Evolutionary conservation across 2,113 vertebrate genomes (phyloP), one percentile per base, ranked within the genome.

Genomic region (Alectura lathami): DNA sequence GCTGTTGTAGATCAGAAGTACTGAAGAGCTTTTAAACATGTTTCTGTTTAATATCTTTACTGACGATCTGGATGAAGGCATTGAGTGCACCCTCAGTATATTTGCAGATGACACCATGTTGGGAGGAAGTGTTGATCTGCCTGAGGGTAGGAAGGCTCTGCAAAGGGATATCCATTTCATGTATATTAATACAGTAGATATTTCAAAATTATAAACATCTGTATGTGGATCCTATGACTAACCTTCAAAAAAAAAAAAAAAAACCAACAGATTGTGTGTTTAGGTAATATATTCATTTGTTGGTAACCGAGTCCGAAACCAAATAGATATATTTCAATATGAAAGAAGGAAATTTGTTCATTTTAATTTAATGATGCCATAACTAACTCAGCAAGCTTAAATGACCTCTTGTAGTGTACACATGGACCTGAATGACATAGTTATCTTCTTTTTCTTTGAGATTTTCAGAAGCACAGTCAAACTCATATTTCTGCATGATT

Each of bases 1-100:
- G 3, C 32, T 76, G 17, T 4, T 5, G 30, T 51, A 34, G 17
- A 27, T 62, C 10, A 57, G 45, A 16, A 0, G 0, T 22, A 11
- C 22, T 34, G 11, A 50, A 67, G n/a, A 93, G 34, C 17, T 63
- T 91, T 80, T 26, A 22, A 68, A 60, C 18, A 3, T 63, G 2
- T 79, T 91, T 48, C 56, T 26, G 20, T 9, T 10, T 32, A 47
- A 4, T n/a, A n/a, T n/a, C n/a, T n/a, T n/a, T n/a, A n/a, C n/a
- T n/a, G n/a, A n/a, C n/a, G n/a, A n/a, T n/a, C n/a, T n/a, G n/a
- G n/a, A n/a, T n/a, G n/a, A n/a, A n/a, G n/a, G n/a, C n/a, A n/a
- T n/a, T n/a, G n/a, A n/a, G n/a, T n/a, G n/a, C n/a, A n/a, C n/a
- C n/a, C n/a, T n/a, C n/a, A n/a, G n/a, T n/a, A n/a, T n/a, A n/a